A percentile compares a stretch with the other conserved stretches of the same genome.
Conservation (phyloP, 2,888 invertebrate species). For the Ophion ellenae region DNA sequence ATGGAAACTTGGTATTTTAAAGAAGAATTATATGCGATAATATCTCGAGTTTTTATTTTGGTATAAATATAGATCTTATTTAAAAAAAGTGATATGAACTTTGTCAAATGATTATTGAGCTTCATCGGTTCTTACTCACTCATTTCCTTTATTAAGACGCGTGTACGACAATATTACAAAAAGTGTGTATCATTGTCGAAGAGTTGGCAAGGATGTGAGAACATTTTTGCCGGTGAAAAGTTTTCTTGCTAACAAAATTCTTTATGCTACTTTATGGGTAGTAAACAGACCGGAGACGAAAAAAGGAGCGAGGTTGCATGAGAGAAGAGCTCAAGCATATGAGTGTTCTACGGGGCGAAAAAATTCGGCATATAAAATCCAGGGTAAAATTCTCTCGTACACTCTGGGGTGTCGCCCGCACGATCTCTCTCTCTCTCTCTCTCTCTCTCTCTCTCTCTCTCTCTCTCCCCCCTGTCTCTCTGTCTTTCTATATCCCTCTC, state of each 20-base stretch:
- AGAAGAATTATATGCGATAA: too few relatives aligned
- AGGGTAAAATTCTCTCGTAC: conserved; percentile 63
- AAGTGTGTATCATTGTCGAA: conserved; percentile 20
- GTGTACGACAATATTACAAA: neutral
- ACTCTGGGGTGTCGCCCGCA: conserved; percentile 73
- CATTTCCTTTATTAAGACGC: too few relatives aligned
- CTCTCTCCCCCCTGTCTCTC: conserved; percentile 36
- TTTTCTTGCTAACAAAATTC: conserved; percentile 40
- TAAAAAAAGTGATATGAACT: too few relatives aligned
- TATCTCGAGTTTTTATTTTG: too few relatives aligned
- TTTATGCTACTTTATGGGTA: conserved; percentile 54
- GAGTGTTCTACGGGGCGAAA: conserved; percentile 74
- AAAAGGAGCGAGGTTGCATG: conserved; percentile 22
- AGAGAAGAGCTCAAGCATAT: conserved; percentile 75
- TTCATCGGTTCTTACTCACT: too few relatives aligned
- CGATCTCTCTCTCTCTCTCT: conserved; percentile 69
- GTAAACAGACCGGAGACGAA: conserved; percentile 41
- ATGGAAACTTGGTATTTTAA: too few relatives aligned
- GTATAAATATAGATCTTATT: too few relatives aligned
- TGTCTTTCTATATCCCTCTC: conserved; percentile 35
- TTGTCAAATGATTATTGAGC: too few relatives aligned
- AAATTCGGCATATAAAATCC: conserved; percentile 75
- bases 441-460: conserved; percentile 62
- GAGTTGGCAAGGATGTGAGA: conserved; percentile 18
- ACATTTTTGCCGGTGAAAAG: too few relatives aligned